Conservation (phyloP, 1,140 invertebrate genomes). For the Epicauta chinensis region DNA sequence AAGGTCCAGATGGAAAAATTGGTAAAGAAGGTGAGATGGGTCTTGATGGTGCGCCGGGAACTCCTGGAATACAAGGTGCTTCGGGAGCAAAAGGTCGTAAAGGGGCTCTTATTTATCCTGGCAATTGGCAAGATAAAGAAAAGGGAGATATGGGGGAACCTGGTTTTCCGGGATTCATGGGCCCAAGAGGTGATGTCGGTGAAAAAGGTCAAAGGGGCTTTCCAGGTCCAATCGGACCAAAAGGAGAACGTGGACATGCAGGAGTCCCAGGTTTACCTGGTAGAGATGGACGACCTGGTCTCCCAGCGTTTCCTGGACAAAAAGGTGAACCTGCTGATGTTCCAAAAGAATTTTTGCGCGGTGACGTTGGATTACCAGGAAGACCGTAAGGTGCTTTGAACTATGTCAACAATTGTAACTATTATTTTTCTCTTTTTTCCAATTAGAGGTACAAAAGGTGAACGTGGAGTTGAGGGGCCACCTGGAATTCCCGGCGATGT, state of each 20-base stretch:
- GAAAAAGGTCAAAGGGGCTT: constrained; percentile 43
- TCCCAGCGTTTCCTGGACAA: constrained; percentile 47
- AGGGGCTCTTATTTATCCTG: constrained; percentile 26
- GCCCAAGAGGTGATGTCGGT: constrained; percentile 40
- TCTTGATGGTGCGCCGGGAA: constrained; percentile 47
- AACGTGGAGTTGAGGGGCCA: constrained; percentile 41
- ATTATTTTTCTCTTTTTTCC: constrained; percentile 4
- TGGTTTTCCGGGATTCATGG: constrained; percentile 43
- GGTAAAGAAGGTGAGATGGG: constrained; percentile 48
- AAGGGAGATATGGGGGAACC: constrained; percentile 6
- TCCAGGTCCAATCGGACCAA: constrained; percentile 36
- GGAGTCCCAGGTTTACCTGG: constrained; percentile 48
- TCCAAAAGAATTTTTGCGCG: constrained; percentile 42
- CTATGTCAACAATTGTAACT: not conserved
- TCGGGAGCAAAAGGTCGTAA: constrained; percentile 36
- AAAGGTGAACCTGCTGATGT: constrained; percentile 47
- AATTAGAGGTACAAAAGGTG: constrained; percentile 34
- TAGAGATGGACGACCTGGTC: constrained; percentile 49
- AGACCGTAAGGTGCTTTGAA: constrained; percentile 24
- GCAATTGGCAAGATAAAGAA: not conserved
- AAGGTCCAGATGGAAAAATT: constrained; percentile 58
- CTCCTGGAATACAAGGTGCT: constrained; percentile 45
- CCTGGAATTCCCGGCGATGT: constrained; percentile 29
- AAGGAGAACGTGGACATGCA: constrained; percentile 50
- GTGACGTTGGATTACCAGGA: constrained; percentile 28